These are phyloP conservation scores for Grallaria varia DNA, from an alignment of 2,113 vertebrate species.

Conservation along the genomic window DNA sequence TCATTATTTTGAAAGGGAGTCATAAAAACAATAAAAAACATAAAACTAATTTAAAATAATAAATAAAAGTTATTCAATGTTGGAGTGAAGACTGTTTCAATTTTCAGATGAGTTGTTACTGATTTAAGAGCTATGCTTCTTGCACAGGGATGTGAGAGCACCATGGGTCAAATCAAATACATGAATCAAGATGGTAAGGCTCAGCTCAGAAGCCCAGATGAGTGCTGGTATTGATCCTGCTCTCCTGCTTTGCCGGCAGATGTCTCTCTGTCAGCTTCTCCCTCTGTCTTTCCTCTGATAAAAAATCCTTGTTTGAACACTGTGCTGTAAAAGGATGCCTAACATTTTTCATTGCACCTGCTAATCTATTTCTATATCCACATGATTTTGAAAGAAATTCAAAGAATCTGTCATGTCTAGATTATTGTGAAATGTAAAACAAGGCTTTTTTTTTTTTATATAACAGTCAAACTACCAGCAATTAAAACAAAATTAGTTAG, in stretches of 20 bases:
- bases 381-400: not conserved
- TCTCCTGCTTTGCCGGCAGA: conserved; percentile 9
- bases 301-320: not conserved
- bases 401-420: not conserved
- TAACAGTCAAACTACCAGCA: not conserved
- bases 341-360: not conserved
- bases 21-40: not conserved
- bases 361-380: not conserved
- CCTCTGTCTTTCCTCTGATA: not conserved
- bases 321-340: not conserved
- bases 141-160: not conserved
- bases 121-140: not conserved
- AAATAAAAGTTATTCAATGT: not conserved
- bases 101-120: not conserved
- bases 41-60: not conserved
- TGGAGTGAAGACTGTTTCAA: not conserved
- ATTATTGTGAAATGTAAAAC: not conserved
- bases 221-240: not conserved
- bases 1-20: not conserved
- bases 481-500: not conserved
- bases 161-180: not conserved
- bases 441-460: not conserved
- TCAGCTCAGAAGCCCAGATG: not conserved
- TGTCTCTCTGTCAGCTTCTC: conserved; percentile 46
- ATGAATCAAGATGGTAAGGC: not conserved